Evolutionary conservation across 2,797 vertebrate genomes (phyloP).

Genomic region (Lithobates pipiens): DNA sequence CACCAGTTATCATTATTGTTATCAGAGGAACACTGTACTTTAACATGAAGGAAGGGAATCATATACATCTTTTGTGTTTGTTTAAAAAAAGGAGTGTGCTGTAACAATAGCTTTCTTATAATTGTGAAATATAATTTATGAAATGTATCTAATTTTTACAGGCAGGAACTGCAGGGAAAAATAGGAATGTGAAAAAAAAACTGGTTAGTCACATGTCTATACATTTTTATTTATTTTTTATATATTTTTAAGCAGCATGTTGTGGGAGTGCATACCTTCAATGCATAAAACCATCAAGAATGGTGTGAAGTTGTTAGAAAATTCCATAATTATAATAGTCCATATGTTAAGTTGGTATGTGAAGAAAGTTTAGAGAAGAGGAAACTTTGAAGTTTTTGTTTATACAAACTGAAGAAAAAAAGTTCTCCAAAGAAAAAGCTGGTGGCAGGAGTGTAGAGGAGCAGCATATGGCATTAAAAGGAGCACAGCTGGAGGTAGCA

Average conservation of each 20-base stretch:
- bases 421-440: slow-evolving; percentile 99
- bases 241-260: slow-evolving; percentile 67
- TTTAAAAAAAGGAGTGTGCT: not conserved
- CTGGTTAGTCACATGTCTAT: not conserved
- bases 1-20: not conserved
- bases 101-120: not conserved
- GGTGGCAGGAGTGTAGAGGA: slow-evolving; percentile 99
- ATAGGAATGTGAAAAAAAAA: not conserved
- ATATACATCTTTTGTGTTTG: not conserved
- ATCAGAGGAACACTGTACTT: not conserved
- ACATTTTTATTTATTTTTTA: not conserved
- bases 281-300: slow-evolving; percentile 68
- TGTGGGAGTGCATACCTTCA: slow-evolving; percentile 70
- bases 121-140: not conserved
- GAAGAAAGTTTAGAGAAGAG: slow-evolving; percentile 81
- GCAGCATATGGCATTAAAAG: slow-evolving; percentile 99
- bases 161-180: not conserved
- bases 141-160: not conserved
- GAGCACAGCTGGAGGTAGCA: slow-evolving; percentile 99
- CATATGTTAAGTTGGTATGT: slow-evolving; percentile 80
- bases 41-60: not conserved
- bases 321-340: slow-evolving; percentile 78
- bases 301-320: slow-evolving; percentile 71
- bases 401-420: slow-evolving; percentile 90
- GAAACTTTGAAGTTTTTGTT: slow-evolving; percentile 89